phyloP scores from a whole-genome alignment of 2,113 vertebrate genomes.

The Lamprotornis superbus region DNA sequence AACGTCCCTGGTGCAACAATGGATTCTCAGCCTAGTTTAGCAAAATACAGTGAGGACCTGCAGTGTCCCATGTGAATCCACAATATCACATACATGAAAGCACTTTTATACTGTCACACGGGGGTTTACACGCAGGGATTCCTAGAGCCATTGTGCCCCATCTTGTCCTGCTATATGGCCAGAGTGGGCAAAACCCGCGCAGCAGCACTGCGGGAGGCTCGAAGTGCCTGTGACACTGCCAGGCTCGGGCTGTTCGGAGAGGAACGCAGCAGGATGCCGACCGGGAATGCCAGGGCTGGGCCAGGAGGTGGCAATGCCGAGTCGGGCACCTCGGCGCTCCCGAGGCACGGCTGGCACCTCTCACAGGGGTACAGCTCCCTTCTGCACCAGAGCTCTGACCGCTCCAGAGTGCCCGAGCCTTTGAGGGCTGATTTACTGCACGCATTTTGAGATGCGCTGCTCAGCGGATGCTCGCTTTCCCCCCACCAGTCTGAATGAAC shows the following conservation, averaged over 20 bases:
- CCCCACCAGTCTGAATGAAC: not conserved
- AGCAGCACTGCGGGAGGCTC: fast-evolving
- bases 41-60: not conserved
- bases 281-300: not conserved
- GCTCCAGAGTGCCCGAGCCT: not conserved
- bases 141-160: not conserved
- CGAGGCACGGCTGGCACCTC: too few relatives aligned
- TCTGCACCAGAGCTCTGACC: fast-evolving
- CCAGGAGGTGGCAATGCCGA: slow-evolving; percentile 68
- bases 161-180: fast-evolving
- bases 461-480: not conserved
- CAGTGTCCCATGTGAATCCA: not conserved
- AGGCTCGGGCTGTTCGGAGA: fast-evolving
- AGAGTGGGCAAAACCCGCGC: not conserved
- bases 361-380: fast-evolving
- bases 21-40: not conserved
- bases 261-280: fast-evolving
- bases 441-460: not conserved
- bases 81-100: fast-evolving
- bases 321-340: not conserved
- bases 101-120: too few relatives aligned
- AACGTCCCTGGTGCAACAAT: fast-evolving
- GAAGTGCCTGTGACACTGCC: fast-evolving
- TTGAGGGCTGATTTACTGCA: not conserved
- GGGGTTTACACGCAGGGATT: fast-evolving